Evolutionary conservation across 2,888 invertebrate genomes (phyloP).

Genomic region (Eledone cirrhosa): DNA sequence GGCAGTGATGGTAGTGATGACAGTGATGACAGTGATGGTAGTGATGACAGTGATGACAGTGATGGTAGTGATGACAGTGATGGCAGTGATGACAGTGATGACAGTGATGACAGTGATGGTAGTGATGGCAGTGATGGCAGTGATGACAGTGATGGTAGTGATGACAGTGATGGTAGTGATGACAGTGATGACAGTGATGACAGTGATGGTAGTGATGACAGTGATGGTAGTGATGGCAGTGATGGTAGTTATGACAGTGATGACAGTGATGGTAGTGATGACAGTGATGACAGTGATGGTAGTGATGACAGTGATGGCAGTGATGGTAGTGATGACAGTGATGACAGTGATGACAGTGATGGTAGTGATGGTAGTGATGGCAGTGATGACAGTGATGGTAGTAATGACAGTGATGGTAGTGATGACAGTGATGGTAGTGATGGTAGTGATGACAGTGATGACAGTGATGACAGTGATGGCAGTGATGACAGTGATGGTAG

Average conservation of each 20-base stretch:
- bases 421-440: constrained; percentile 1
- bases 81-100: constrained; percentile 22
- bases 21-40: constrained; percentile 28
- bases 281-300: neutral
- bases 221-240: neutral
- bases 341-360: constrained; percentile 3
- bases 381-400: neutral
- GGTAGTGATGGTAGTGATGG: neutral
- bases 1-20: constrained; percentile 26
- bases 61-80: constrained; percentile 17
- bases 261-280: neutral
- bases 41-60: constrained; percentile 8
- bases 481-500: neutral
- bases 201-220: neutral
- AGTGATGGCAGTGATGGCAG: neutral
- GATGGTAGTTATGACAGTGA: no score
- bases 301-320: neutral
- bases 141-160: neutral
- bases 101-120: constrained; percentile 6
- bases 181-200: neutral
- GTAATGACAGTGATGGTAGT: neutral
- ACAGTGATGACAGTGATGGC: neutral
- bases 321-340: neutral
- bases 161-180: constrained; percentile 1
- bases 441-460: constrained; percentile 10